A percentile compares a stretch with the other conserved stretches of the same genome.
Evolutionary conservation across 2,888 invertebrate species (phyloP).

Genomic region (Agrenia bidenticulata): DNA sequence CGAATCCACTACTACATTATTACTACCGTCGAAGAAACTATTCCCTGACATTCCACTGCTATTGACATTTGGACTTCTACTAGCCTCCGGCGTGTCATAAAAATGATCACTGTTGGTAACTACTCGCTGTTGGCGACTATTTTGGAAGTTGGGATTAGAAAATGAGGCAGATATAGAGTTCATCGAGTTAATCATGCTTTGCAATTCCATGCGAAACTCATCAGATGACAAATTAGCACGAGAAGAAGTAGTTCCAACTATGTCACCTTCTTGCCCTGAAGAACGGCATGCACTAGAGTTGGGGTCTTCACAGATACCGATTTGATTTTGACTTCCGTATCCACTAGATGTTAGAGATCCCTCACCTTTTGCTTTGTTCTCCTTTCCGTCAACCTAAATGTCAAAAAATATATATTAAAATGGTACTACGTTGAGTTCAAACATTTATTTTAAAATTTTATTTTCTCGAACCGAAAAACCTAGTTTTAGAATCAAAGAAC

Average conservation of each 20-base stretch:
- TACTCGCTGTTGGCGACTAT: not conserved
- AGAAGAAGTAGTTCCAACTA: slow-evolving; percentile 12
- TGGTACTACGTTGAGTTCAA: no score
- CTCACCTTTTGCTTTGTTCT: slow-evolving; percentile 65
- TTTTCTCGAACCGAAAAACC: no score
- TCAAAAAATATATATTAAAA: no score
- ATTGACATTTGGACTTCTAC: not conserved
- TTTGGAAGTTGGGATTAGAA: slow-evolving; percentile 9
- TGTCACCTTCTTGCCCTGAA: slow-evolving; percentile 12
- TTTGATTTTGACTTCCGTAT: slow-evolving; percentile 68
- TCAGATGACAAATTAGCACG: slow-evolving; percentile 29
- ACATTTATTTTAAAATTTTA: no score
- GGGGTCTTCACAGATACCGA: slow-evolving; percentile 25
- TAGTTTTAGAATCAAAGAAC: no score
- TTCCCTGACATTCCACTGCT: not conserved
- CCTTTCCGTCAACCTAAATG: slow-evolving; percentile 30
- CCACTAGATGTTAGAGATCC: slow-evolving; percentile 74
- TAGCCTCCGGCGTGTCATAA: slow-evolving; percentile 10
- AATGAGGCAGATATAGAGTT: slow-evolving; percentile 23
- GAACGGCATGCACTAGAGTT: slow-evolving; percentile 5
- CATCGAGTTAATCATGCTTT: slow-evolving; percentile 48
- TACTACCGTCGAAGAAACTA: no score
- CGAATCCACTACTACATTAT: not conserved
- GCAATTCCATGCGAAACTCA: slow-evolving; percentile 45
- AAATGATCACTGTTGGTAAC: slow-evolving; percentile 4